These are phyloP conservation scores for Alectura lathami DNA, from an alignment of 2,113 vertebrate species.

Conservation along the genomic window DNA sequence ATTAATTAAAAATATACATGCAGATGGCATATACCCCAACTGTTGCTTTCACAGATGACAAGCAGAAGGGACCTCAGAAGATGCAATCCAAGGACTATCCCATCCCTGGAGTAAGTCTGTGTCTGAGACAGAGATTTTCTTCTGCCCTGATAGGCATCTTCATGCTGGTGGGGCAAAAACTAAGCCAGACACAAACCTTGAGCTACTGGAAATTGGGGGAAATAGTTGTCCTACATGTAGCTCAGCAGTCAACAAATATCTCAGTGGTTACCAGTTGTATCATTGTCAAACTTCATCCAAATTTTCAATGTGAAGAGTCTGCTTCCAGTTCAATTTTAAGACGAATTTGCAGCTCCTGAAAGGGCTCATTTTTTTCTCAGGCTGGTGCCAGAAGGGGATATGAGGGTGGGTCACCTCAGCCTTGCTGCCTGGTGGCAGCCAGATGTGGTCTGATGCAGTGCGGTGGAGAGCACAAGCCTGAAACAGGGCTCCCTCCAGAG, in stretches of 20 bases:
- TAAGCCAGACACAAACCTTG: background rate
- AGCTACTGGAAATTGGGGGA: background rate
- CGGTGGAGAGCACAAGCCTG: background rate
- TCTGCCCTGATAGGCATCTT: background rate
- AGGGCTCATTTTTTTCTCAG: background rate
- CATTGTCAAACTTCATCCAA: background rate
- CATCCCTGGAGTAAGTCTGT: background rate
- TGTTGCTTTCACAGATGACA: background rate
- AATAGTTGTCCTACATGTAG: background rate
- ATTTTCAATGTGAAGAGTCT: background rate
- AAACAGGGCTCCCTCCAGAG: background rate
- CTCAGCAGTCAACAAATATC: background rate
- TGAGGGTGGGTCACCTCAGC: background rate
- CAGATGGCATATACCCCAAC: background rate
- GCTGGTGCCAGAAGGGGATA: background rate
- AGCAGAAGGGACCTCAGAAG: background rate
- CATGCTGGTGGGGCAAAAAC: background rate
- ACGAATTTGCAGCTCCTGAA: background rate
- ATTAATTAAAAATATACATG: background rate
- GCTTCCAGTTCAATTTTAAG: background rate
- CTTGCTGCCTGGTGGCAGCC: background rate
- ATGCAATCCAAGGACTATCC: background rate
- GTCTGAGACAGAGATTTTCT: background rate
- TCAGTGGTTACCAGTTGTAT: background rate
- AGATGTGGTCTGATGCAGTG: accelerated